phyloP scores from a whole-genome alignment of 2,113 vertebrate species.

The Mesocricetus auratus region DNA sequence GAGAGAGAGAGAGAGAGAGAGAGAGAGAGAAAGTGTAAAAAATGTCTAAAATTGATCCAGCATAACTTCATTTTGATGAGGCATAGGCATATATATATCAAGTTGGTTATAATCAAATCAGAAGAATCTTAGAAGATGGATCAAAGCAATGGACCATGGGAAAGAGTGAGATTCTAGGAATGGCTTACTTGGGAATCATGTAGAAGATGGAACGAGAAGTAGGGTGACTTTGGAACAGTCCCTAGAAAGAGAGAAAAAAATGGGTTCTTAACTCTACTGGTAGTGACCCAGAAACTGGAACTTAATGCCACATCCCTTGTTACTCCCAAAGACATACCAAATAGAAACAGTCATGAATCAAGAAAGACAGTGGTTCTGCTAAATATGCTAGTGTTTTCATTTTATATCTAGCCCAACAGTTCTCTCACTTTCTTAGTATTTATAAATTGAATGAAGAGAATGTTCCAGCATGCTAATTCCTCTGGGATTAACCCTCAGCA shows the following conservation, averaged over 20 bases:
- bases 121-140: conserved; percentile 41
- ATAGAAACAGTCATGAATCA: neutral
- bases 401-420: conserved; percentile 27
- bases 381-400: conserved; percentile 5
- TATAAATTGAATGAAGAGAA: conserved; percentile 13
- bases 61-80: conserved; percentile 26
- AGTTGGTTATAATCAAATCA: conserved; percentile 50
- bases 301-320: neutral
- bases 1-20: neutral
- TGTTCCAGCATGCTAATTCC: neutral
- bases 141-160: neutral
- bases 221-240: neutral
- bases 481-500: neutral
- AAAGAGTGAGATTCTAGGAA: conserved; percentile 9
- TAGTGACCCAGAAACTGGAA: neutral
- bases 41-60: neutral
- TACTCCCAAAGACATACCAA: conserved; percentile 19
- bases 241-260: neutral
- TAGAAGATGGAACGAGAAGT: conserved; percentile 23
- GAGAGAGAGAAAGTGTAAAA: neutral
- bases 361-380: neutral
- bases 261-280: neutral
- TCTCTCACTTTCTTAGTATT: conserved; percentile 48
- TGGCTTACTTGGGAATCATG: neutral
- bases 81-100: neutral